Conservation (phyloP, 2,113 vertebrate genomes). For the Megaptera novaeangliae region DNA sequence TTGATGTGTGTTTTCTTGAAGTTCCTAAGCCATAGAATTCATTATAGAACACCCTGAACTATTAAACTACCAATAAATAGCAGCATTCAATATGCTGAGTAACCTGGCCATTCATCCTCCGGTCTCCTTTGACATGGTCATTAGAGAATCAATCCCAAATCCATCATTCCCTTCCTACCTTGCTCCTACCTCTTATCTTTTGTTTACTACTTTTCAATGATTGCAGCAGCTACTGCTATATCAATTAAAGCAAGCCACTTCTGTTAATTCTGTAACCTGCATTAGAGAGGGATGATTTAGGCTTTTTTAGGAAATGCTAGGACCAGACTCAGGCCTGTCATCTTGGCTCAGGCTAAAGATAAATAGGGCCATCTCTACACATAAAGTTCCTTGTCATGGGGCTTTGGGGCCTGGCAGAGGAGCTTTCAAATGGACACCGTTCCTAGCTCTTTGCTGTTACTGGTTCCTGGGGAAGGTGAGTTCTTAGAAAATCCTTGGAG, state of each 20-base stretch:
- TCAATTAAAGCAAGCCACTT: not conserved
- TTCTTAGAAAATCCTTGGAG: not conserved
- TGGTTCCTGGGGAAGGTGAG: not conserved
- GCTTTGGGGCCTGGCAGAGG: not conserved
- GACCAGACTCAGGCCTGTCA: not conserved
- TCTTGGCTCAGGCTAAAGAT: not conserved
- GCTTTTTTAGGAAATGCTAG: not conserved
- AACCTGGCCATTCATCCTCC: not conserved
- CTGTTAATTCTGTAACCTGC: not conserved
- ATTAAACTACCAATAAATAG: not conserved
- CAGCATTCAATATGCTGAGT: not conserved
- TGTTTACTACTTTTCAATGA: not conserved
- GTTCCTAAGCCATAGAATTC: not conserved
- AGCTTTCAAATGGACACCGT: not conserved
- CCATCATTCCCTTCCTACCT: not conserved
- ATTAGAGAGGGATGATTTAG: not conserved
- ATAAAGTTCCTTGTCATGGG: not conserved
- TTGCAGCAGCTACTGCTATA: not conserved
- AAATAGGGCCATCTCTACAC: not conserved
- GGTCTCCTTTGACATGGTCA: not conserved
- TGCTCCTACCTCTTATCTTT: not conserved
- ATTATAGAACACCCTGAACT: not conserved
- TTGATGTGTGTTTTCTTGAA: not conserved
- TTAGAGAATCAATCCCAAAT: not conserved
- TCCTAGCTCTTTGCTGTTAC: not conserved